Evolutionary conservation across 2,797 vertebrate species (phyloP).

Genomic region (Threskiornis aethiopicus): DNA sequence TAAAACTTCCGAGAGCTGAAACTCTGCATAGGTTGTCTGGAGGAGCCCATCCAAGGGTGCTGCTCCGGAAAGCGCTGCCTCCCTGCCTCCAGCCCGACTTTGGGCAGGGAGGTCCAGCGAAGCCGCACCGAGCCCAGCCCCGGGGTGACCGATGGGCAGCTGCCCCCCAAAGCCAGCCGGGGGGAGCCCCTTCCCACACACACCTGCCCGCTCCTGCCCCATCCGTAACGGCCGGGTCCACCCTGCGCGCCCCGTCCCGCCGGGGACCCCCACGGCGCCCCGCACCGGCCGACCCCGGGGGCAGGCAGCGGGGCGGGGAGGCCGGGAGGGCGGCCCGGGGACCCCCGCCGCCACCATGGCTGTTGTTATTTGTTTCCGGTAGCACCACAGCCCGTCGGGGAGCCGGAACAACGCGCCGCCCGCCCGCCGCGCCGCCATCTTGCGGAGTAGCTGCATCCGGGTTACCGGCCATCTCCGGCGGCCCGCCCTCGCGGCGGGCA

Average conservation of each 20-base stretch:
- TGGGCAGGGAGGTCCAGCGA: background rate
- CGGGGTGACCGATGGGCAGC: background rate
- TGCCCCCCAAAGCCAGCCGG: background rate
- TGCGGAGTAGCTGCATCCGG: conserved; percentile 5
- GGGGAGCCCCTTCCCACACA: background rate
- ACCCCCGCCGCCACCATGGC: background rate
- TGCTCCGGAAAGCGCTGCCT: background rate
- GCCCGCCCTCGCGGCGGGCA: too few relatives aligned
- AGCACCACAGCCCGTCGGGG: background rate
- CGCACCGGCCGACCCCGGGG: background rate
- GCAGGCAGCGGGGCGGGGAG: background rate
- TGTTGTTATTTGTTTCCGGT: conserved; percentile 35
- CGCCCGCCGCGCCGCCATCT: background rate
- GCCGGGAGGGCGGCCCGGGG: background rate
- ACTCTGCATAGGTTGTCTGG: fast-evolving
- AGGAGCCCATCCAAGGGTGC: background rate
- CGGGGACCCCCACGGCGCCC: background rate
- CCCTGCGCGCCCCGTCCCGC: background rate
- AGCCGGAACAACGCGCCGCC: background rate
- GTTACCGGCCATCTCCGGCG: background rate
- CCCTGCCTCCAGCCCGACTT: background rate
- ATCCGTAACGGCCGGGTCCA: fast-evolving
- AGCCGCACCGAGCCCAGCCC: background rate
- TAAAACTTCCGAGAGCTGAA: background rate
- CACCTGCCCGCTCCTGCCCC: background rate